Evolutionary conservation across 2,113 vertebrate species (phyloP).

Genomic region (Andinoacara biseriatus): DNA sequence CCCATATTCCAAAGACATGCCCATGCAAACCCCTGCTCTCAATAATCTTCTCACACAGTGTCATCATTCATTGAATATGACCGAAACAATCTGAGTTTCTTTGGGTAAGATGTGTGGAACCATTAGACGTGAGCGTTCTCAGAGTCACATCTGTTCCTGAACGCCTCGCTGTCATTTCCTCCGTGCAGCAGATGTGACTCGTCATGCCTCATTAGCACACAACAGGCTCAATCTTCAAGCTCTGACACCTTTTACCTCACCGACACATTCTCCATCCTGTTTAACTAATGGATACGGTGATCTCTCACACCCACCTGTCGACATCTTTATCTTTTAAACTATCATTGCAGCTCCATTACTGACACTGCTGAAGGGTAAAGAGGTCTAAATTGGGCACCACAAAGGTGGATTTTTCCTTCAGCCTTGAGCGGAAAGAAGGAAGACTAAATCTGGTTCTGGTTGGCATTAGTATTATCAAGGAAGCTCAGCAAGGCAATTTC

Average conservation of each 20-base stretch:
- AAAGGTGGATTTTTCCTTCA: not conserved
- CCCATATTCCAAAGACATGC: too few species aligned
- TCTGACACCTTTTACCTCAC: not conserved
- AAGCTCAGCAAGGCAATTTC: not conserved
- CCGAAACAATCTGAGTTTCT: not conserved
- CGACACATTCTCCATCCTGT: not conserved
- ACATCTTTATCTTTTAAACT: not conserved
- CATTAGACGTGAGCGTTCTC: not conserved
- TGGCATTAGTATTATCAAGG: not conserved
- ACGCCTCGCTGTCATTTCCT: not conserved
- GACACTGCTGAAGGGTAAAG: not conserved
- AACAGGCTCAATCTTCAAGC: not conserved
- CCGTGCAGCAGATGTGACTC: not conserved
- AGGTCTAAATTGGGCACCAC: not conserved
- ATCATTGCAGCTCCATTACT: not conserved
- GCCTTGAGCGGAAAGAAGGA: not conserved
- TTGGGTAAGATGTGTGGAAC: not conserved
- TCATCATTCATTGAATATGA: not conserved
- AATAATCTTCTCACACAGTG: not conserved
- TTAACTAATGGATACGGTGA: not conserved
- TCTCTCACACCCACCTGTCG: not conserved
- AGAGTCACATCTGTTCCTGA: not conserved
- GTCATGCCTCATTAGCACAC: not conserved
- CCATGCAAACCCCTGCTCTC: fast-evolving
- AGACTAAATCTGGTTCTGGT: not conserved